phyloP scores from a whole-genome alignment of 1,140 invertebrate species.

The Zeugodacus cucurbitae region DNA sequence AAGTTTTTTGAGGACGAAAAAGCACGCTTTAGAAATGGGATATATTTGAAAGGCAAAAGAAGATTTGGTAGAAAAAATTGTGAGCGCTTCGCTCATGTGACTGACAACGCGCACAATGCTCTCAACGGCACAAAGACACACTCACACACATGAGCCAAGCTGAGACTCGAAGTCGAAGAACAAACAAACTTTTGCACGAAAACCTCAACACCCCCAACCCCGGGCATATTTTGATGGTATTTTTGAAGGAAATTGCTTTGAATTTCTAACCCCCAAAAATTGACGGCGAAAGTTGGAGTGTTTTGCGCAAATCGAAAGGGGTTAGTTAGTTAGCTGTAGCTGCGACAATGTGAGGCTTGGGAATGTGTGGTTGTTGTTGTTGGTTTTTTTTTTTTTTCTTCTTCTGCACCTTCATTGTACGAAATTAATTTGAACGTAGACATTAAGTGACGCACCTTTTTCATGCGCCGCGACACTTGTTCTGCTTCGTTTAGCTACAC shows the following conservation, averaged over 20 bases:
- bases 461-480: background rate
- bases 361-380: background rate
- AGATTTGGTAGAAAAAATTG: background rate
- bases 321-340: background rate
- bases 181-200: slow-evolving; percentile 6
- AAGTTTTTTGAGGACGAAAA: background rate
- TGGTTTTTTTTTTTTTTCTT: background rate
- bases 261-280: slow-evolving; percentile 25
- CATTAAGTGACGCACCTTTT: slow-evolving; percentile 35
- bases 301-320: background rate
- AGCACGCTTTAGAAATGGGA: background rate
- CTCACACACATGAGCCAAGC: background rate
- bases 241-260: slow-evolving; percentile 34
- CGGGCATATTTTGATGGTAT: background rate
- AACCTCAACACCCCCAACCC: background rate
- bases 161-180: background rate
- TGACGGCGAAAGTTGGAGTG: background rate
- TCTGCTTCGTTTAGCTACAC: background rate
- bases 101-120: background rate
- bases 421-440: slow-evolving; percentile 33
- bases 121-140: background rate
- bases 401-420: background rate
- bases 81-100: background rate
- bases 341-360: background rate
- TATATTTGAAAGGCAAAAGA: background rate